Percentiles rank a stretch among this genome's conserved stretches.
Conservation (phyloP, 2,888 invertebrate species). For the Torymus tubicola region DNA sequence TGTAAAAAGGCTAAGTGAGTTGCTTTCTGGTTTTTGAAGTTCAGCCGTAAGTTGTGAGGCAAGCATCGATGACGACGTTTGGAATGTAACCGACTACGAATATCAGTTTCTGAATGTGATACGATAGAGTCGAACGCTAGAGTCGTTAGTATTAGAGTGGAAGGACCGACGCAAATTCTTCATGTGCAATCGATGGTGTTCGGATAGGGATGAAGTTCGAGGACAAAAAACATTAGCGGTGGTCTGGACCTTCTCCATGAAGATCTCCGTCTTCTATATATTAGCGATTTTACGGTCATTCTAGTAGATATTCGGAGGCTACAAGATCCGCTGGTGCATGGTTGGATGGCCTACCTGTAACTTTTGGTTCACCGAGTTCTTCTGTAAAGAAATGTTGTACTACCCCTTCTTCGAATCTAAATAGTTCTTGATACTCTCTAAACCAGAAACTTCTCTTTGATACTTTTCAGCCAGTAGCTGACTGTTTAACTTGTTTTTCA, state of each 20-base stretch:
- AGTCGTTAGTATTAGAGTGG: conserved; percentile 72
- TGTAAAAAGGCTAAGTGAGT: conserved; percentile 65
- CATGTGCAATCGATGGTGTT: no score
- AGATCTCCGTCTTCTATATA: no score
- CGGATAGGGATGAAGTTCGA: no score
- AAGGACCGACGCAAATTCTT: no score
- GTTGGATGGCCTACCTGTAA: conserved; percentile 61
- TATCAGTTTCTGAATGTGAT: conserved; percentile 80
- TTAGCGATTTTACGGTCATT: conserved; percentile 66
- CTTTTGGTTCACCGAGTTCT: conserved; percentile 53
- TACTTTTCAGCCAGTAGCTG: conserved; percentile 69
- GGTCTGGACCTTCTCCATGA: no score
- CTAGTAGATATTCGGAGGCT: conserved; percentile 72
- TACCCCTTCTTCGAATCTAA: conserved; percentile 72
- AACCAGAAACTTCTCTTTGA: no score
- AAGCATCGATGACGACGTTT: conserved; percentile 71
- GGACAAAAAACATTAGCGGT: no score
- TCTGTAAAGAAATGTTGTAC: conserved; percentile 65
- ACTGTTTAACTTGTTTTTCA: conserved; percentile 56
- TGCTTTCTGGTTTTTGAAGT: conserved; percentile 70
- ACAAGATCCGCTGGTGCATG: conserved; percentile 70
- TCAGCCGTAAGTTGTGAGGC: conserved; percentile 75
- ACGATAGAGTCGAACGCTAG: conserved; percentile 75
- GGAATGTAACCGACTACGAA: conserved; percentile 73
- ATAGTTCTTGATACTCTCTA: no score